These are phyloP conservation scores for Morpho achilles DNA, from an alignment of 2,888 invertebrate species.

Conservation along the genomic window DNA sequence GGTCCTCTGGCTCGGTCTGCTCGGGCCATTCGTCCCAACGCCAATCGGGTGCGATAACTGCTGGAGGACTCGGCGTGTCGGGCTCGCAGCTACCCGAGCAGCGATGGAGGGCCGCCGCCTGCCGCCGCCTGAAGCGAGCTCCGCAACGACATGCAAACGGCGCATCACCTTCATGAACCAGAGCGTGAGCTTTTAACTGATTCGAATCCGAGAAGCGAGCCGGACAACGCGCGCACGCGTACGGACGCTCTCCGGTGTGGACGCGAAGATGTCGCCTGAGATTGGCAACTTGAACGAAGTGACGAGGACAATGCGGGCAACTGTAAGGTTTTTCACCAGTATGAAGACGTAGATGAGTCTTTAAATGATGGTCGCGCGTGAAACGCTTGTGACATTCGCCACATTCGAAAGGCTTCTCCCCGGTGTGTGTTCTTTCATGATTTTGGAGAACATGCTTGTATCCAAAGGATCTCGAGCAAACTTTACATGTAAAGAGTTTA, in stretches of 20 bases:
- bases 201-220: constrained; percentile 95
- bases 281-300: constrained; percentile 96
- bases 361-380: constrained; percentile 94
- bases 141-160: constrained; percentile 92
- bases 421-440: constrained; percentile 96
- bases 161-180: constrained; percentile 94
- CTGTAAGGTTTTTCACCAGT: constrained; percentile 96
- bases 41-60: constrained; percentile 61
- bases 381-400: constrained; percentile 95
- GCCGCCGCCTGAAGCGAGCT: constrained; percentile 89
- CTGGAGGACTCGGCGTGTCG: constrained; percentile 69
- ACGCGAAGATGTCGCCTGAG: constrained; percentile 92
- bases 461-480: constrained; percentile 93
- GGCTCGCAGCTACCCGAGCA: constrained; percentile 78
- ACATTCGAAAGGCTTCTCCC: constrained; percentile 96
- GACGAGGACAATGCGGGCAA: constrained; percentile 93
- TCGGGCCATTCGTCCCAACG: constrained; percentile 82
- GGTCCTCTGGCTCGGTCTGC: constrained; percentile 95
- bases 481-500: constrained; percentile 92
- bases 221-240: constrained; percentile 91
- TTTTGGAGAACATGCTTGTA: constrained; percentile 97
- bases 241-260: constrained; percentile 95
- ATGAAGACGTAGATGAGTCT: constrained; percentile 95
- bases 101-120: constrained; percentile 92
- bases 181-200: constrained; percentile 92